Evolutionary conservation across 2,797 vertebrate genomes (phyloP).

Genomic region (Notolepis coatsorum): DNA sequence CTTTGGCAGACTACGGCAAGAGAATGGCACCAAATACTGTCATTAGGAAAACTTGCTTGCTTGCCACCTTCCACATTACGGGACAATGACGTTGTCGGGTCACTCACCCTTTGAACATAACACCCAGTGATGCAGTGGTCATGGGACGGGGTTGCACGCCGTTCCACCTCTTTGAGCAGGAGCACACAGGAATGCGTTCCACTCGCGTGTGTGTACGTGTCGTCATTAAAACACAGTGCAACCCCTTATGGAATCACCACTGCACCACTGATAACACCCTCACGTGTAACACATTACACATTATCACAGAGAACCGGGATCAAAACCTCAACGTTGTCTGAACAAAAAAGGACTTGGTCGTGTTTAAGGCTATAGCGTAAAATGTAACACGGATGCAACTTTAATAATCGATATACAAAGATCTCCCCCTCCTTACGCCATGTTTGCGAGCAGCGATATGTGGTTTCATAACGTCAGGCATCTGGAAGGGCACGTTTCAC

Average conservation of each 20-base stretch:
- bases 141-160: too few relatives aligned
- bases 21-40: slow-evolving; percentile 65
- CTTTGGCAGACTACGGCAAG: slow-evolving; percentile 31
- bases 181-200: too few relatives aligned
- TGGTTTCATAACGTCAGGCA: slow-evolving; percentile 49
- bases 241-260: too few relatives aligned
- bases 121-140: too few relatives aligned
- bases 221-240: too few relatives aligned
- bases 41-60: slow-evolving; percentile 40
- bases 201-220: too few relatives aligned
- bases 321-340: slow-evolving; percentile 31
- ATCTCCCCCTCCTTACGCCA: slow-evolving; percentile 38
- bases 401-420: slow-evolving; percentile 49
- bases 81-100: too few relatives aligned
- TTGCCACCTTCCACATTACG: too few relatives aligned
- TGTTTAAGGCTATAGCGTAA: slow-evolving; percentile 66
- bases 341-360: slow-evolving; percentile 45
- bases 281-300: slow-evolving; percentile 42
- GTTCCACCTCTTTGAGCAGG: too few relatives aligned
- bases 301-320: slow-evolving; percentile 46
- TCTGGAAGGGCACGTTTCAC: slow-evolving; percentile 38
- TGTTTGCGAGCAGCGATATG: slow-evolving; percentile 35
- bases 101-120: too few relatives aligned
- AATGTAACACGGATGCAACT: slow-evolving; percentile 46
- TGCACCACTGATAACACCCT: too few relatives aligned